Evolutionary conservation across 1,140 invertebrate genomes (phyloP).

Genomic region (Calliphora vicina): DNA sequence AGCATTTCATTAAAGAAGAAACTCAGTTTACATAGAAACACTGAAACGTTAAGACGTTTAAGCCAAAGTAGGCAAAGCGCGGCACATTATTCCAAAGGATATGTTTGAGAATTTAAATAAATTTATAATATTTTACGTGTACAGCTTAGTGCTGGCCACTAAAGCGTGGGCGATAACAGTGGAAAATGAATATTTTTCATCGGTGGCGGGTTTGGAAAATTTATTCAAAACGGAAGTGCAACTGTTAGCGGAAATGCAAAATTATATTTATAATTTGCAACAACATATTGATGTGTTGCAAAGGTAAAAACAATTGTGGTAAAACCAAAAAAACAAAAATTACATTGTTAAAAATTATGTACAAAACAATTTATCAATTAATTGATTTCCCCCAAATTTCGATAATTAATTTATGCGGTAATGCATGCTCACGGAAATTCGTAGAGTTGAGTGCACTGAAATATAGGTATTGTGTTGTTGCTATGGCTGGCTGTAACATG

Average conservation of each 20-base stretch:
- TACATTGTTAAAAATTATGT: neutral
- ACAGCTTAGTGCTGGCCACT: neutral
- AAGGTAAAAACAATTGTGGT: conserved; percentile 41
- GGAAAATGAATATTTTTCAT: conserved; percentile 77
- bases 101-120: conserved; percentile 4
- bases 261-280: conserved; percentile 83
- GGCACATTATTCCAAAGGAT: neutral
- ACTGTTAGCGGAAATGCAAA: conserved; percentile 80
- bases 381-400: neutral
- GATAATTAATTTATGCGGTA: neutral
- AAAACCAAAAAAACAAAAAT: neutral
- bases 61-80: neutral
- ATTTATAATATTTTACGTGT: neutral
- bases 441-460: no score
- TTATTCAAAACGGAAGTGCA: conserved; percentile 84
- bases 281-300: conserved; percentile 69
- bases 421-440: no score
- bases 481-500: no score
- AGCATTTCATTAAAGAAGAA: neutral
- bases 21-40: neutral
- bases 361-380: neutral
- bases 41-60: neutral
- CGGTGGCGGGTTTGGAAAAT: conserved; percentile 85
- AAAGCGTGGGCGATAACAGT: neutral
- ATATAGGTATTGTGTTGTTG: no score